phyloP scores from a whole-genome alignment of 2,113 vertebrate species.

The Apeltes quadracus region DNA sequence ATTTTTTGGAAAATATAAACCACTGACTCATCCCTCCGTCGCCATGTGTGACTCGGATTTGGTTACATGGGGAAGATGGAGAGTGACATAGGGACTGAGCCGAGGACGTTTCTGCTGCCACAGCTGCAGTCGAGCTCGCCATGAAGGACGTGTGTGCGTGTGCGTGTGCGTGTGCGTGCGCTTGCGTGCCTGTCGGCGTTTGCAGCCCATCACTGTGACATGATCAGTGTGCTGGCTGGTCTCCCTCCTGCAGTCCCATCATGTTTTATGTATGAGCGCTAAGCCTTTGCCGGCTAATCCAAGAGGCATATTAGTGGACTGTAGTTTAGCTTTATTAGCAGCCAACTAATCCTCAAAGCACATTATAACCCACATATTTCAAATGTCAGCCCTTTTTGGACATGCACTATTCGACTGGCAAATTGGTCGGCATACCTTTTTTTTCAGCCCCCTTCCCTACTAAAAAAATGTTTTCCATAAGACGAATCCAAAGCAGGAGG shows the following conservation, averaged over 20 bases:
- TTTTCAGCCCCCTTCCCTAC: too few species aligned
- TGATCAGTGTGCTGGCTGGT: constrained; percentile 35
- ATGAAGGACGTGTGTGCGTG: constrained; percentile 1
- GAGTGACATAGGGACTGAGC: constrained; percentile 16
- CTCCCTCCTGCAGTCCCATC: constrained; percentile 45
- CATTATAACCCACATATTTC: constrained; percentile 19
- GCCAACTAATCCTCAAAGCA: constrained; percentile 48
- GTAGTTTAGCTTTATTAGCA: constrained; percentile 42
- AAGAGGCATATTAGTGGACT: constrained; percentile 32
- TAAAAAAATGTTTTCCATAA: neutral
- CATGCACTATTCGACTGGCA: neutral
- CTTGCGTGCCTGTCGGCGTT: constrained; percentile 28
- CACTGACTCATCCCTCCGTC: neutral
- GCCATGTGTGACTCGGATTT: constrained; percentile 15
- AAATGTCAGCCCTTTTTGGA: neutral
- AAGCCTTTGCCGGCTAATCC: constrained; percentile 64
- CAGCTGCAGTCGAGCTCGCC: constrained; percentile 16
- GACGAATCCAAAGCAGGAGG: neutral
- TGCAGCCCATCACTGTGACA: constrained; percentile 31
- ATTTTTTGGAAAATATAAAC: neutral
- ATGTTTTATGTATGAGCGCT: constrained; percentile 73
- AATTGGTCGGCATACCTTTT: too few species aligned
- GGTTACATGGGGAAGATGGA: constrained; percentile 12
- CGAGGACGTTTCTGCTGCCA: constrained; percentile 31
- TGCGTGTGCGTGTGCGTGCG: neutral